Base-by-base conservation (phyloP, 1,140 invertebrate species). In the Heliothis virescens region DNA sequence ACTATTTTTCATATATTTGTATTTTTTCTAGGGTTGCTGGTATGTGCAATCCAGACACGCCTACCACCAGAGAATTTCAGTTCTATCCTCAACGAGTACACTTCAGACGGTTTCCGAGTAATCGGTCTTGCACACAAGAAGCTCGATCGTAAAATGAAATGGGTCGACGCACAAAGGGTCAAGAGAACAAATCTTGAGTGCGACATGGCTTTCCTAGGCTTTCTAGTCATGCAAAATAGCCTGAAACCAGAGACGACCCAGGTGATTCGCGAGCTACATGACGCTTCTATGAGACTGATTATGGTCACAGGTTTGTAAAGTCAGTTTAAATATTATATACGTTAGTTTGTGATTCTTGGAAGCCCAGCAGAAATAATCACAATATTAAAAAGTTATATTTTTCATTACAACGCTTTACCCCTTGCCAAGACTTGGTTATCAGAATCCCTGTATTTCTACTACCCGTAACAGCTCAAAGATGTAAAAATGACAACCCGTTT, bases 181-280 rank as follows among this genome's bases (percentile, higher is more conserved):
- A 95, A 96, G 82, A 89, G 96, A 79, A 95, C 96, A 80, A 95
- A 96, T 63, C 95, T 98, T 2, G 98, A 99, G 93, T 96, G 95
- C 77, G 96, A 98, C 85, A 95, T 99, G 82, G 96, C 90, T 18
- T 99, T 99, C 89, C 88, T 99, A 26, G 98, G 98, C 18, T 96
- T 99, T 80, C 96, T 99, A 69, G 96, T 99, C 71, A 96, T 99
- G 96, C 98, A 99, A 91, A 99, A 99, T 92, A 96, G 97, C 81
- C 94, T 99, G 60, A 99, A 99, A 93, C 96, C 97, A 0, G 97
- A 99, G 91, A 98, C 98, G 0, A 96, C 96, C 41, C 96, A 96
- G 12, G 96, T 98, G 0, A 98, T 99, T 21, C 94, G 95, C 63
- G 95, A 96, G 60, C 94, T 99, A n/a, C 96, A 97, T 60, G 95